Evolutionary conservation across 2,113 vertebrate genomes (phyloP).

Genomic region (Pseudopipra pipra): DNA sequence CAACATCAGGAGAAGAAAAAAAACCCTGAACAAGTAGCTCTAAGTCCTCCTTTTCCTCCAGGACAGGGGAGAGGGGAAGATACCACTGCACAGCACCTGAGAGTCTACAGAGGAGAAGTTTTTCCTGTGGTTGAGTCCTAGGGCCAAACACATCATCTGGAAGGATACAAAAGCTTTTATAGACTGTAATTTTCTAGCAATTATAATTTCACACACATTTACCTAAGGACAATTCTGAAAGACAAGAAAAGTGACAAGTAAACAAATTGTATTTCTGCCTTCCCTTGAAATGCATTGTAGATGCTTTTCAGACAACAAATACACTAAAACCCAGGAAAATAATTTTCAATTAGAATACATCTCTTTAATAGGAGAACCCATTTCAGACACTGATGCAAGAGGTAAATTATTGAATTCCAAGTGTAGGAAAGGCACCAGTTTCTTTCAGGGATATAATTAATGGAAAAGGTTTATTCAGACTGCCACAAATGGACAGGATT

Average conservation of each 20-base stretch:
- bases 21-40: not conserved
- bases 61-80: not conserved
- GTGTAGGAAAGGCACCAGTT: not conserved
- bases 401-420: not conserved
- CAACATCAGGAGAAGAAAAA: not conserved
- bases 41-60: not conserved
- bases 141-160: not conserved
- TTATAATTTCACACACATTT: conserved; percentile 22
- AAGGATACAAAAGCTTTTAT: not conserved
- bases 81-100: not conserved
- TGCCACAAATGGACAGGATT: not conserved
- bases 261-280: not conserved
- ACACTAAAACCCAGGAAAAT: not conserved
- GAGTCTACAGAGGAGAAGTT: not conserved
- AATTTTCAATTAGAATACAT: not conserved
- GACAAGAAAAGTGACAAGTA: not conserved
- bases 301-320: not conserved
- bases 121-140: not conserved
- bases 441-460: not conserved
- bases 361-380: not conserved
- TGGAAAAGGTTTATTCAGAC: not conserved
- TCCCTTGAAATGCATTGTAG: not conserved
- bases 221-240: not conserved
- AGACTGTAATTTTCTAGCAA: not conserved
- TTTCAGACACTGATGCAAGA: not conserved